phyloP scores from a whole-genome alignment of 2,113 vertebrate genomes.

The Xenopus borealis region DNA sequence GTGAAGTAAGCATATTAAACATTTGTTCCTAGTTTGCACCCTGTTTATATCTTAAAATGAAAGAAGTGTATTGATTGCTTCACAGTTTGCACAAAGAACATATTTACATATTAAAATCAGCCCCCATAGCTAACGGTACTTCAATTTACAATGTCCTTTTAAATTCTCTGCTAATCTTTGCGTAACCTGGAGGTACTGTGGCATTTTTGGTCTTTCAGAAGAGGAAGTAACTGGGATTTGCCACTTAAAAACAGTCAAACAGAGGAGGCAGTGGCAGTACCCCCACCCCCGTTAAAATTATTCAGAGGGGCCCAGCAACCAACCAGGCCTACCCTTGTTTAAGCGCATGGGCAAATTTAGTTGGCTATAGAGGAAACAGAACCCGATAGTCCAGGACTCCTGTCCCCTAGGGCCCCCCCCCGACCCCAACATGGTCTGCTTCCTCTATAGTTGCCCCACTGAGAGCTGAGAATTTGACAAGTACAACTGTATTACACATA shows the following conservation, averaged over 20 bases:
- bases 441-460: no score
- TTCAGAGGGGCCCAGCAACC: no score
- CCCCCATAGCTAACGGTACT: background rate
- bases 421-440: no score
- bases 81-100: slow-evolving; percentile 8
- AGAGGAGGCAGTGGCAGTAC: no score
- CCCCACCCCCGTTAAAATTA: no score
- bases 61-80: background rate
- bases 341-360: no score
- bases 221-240: background rate
- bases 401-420: no score
- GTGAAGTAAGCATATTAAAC: background rate
- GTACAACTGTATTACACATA: background rate
- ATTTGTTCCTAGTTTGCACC: slow-evolving; percentile 18
- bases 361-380: no score
- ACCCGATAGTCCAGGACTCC: no score
- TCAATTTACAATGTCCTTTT: background rate
- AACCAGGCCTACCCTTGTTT: no score
- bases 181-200: background rate
- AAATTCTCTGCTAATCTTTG: background rate
- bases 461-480: background rate
- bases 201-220: slow-evolving; percentile 5
- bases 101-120: slow-evolving; percentile 9
- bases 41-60: slow-evolving; percentile 13
- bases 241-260: no score